Base-by-base conservation (phyloP, 30 jellyfish, hydroid and myxozoan species). In the Hydractinia echinata region DNA sequence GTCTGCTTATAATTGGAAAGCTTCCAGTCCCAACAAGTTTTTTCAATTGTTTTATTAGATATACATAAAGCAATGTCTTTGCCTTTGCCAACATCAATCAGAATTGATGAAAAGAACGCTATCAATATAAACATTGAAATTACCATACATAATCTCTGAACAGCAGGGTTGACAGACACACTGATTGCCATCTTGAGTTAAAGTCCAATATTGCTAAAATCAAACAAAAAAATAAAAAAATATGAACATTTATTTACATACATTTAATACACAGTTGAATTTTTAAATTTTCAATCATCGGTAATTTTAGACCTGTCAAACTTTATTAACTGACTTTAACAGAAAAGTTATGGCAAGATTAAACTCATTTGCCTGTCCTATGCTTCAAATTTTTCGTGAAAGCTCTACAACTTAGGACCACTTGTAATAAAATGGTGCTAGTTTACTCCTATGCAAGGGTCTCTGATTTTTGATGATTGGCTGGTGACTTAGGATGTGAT, bases 21-120 rank as follows among this genome's bases (percentile, higher is more conserved):
- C 74, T 64, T 64, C 74, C 74, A 64, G 39, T 64, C 74, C 74
- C 74, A 64, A 13, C 74, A 64, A n/a, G 74, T 64, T 64, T 64
- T 64, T 6, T 7, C 19, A 64, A 64, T 64, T 6, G 74, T 64
- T 64, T 6, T 64, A 51, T 64, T 64, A 64, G 74, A 64, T 64
- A 6, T 64, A 64, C 74, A 64, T 64, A 64, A 64, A 64, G 74
- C 74, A n/a, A 64, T 64, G 4, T 64, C 51, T 64, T 51, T 64
- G 18, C 9, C 74, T 13, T 64, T 64, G 19, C 74, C 74, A 7
- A 64, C 74, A n/a, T 64, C 19, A 64, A 64, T 64, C 8, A 64
- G 74, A n/a, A 64, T 64, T n/a, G 18, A 0, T n/a, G 74, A 7
- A 64, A 64, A 64, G 9, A 51, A 7, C 0, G 18, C 7, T 44